These are phyloP conservation scores for Myrmecobius fasciatus DNA, from an alignment of 2,113 vertebrate genomes.

Conservation along the genomic window DNA sequence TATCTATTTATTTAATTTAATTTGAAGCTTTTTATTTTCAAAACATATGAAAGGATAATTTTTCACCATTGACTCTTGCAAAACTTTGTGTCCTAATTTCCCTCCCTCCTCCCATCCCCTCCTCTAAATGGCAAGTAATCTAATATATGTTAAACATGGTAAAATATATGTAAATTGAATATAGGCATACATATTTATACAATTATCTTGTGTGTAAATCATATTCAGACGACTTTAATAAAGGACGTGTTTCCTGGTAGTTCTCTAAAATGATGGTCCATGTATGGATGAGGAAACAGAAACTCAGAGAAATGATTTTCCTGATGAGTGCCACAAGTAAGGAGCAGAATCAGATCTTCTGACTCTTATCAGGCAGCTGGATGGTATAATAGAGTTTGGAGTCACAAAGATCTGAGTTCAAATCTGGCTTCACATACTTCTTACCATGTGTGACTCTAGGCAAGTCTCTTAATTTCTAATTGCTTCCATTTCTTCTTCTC, in stretches of 20 bases:
- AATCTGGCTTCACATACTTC: not conserved
- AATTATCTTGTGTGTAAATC: not conserved
- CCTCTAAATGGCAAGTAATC: too few species aligned
- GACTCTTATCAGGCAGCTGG: not conserved
- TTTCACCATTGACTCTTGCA: too few species aligned
- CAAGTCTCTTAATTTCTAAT: not conserved
- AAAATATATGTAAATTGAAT: too few species aligned
- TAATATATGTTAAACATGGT: too few species aligned
- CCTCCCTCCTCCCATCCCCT: too few species aligned
- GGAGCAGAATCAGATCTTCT: not conserved
- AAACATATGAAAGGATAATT: too few species aligned
- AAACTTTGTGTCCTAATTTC: too few species aligned
- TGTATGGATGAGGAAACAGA: not conserved
- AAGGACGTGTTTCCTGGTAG: not conserved
- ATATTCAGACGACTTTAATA: not conserved
- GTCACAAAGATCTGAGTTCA: not conserved
- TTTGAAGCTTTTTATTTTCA: too few species aligned
- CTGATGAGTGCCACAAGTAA: not conserved
- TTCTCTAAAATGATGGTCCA: not conserved
- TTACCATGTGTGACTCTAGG: not conserved
- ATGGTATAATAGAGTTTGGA: not conserved
- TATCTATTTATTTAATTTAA: too few species aligned
- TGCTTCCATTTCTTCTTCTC: not conserved
- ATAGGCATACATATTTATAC: too few species aligned
- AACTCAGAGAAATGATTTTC: not conserved